These are phyloP conservation scores for Trogon melanurus DNA, from an alignment of 2,113 vertebrate genomes.

Conservation along the genomic window DNA sequence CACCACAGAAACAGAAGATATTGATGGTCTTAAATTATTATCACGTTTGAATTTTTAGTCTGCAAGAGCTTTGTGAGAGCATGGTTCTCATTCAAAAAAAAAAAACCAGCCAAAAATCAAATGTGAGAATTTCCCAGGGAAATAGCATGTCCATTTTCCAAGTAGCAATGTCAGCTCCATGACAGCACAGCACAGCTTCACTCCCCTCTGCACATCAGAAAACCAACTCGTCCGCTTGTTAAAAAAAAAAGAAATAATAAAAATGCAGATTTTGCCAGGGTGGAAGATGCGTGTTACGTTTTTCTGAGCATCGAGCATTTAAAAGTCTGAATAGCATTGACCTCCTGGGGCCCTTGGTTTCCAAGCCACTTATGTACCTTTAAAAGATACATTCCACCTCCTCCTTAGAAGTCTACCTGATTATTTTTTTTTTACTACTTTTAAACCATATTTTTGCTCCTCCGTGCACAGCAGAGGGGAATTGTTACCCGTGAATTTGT, in stretches of 20 bases:
- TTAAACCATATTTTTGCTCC: background rate
- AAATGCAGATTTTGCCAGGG: background rate
- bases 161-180: background rate
- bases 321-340: background rate
- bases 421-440: background rate
- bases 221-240: background rate
- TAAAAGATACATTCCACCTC: background rate
- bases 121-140: background rate
- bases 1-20: background rate
- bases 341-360: constrained; percentile 2
- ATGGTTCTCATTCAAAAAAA: background rate
- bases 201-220: background rate
- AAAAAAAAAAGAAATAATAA: background rate
- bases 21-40: background rate
- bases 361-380: background rate
- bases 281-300: background rate
- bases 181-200: background rate
- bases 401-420: background rate
- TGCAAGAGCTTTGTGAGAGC: background rate
- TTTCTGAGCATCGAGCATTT: background rate
- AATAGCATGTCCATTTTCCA: background rate
- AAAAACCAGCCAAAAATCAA: background rate
- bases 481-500: background rate
- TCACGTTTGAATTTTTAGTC: background rate
- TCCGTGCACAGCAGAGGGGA: fast-evolving